Conservation (phyloP, 2,888 invertebrate species). For the Crocallis elinguaria region DNA sequence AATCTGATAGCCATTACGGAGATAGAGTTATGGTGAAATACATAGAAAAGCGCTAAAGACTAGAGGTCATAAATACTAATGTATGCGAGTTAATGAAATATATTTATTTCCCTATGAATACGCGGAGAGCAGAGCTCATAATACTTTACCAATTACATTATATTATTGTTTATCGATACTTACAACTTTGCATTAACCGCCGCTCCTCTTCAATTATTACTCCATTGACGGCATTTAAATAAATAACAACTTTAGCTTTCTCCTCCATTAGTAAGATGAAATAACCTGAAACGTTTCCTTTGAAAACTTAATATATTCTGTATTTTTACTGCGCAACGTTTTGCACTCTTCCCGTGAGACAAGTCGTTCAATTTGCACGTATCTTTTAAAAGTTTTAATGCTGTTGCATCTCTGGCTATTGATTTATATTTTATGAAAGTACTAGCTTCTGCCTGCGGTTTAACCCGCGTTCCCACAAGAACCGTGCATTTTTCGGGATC, state of each 20-base stretch:
- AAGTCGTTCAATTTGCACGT: background rate
- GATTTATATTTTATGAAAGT: background rate
- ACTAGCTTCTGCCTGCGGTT: background rate
- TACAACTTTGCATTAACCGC: background rate
- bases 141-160: no score
- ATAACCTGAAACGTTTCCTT: conserved; percentile 4
- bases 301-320: background rate
- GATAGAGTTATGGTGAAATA: no score
- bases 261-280: background rate
- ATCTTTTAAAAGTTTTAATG: background rate
- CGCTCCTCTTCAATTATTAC: background rate
- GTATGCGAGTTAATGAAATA: no score
- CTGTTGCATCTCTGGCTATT: background rate
- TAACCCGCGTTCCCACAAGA: no score
- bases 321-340: background rate
- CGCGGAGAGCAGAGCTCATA: no score
- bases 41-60: no score
- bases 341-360: background rate
- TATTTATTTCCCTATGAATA: no score
- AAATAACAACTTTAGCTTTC: conserved; percentile 5
- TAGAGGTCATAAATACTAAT: no score
- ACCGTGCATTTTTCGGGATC: no score
- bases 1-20: no score
- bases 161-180: background rate
- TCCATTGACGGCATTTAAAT: conserved; percentile 6